These are phyloP conservation scores for Platyscapa corneri DNA, from an alignment of 1,140 invertebrate species.

Conservation along the genomic window DNA sequence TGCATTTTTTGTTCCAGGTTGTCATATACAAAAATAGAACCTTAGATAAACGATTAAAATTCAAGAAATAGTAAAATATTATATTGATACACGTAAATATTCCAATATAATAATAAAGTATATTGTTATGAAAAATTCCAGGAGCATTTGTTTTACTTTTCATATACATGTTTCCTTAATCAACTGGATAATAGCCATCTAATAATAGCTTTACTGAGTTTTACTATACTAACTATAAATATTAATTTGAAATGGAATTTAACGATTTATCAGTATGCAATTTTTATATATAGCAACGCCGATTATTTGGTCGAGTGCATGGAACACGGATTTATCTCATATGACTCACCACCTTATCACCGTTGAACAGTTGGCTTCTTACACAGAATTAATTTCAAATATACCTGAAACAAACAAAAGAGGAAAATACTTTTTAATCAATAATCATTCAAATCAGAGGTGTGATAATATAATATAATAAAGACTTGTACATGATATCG, in stretches of 20 bases:
- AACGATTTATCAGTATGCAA: constrained; percentile 25
- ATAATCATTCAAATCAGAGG: neutral
- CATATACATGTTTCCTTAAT: neutral
- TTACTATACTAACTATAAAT: too few relatives aligned
- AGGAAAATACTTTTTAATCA: constrained; percentile 22
- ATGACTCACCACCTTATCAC: constrained; percentile 51
- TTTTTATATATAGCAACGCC: constrained; percentile 33
- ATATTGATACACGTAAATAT: neutral
- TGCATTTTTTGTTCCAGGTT: too few relatives aligned
- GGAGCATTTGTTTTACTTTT: neutral
- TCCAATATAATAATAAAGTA: neutral
- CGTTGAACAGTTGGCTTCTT: constrained; percentile 28
- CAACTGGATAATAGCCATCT: neutral
- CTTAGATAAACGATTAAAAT: neutral
- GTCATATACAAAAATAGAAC: too few relatives aligned
- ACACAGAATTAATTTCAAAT: constrained; percentile 11
- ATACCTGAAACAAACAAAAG: constrained; percentile 48
- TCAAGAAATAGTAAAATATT: neutral
- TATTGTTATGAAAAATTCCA: neutral
- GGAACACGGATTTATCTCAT: constrained; percentile 26
- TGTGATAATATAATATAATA: neutral
- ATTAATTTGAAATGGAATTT: constrained; percentile 36
- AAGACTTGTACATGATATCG: neutral
- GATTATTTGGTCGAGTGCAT: constrained; percentile 24
- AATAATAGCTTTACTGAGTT: neutral